phyloP scores from a whole-genome alignment of 1,140 invertebrate genomes.

The Trypoxylus dichotomus region DNA sequence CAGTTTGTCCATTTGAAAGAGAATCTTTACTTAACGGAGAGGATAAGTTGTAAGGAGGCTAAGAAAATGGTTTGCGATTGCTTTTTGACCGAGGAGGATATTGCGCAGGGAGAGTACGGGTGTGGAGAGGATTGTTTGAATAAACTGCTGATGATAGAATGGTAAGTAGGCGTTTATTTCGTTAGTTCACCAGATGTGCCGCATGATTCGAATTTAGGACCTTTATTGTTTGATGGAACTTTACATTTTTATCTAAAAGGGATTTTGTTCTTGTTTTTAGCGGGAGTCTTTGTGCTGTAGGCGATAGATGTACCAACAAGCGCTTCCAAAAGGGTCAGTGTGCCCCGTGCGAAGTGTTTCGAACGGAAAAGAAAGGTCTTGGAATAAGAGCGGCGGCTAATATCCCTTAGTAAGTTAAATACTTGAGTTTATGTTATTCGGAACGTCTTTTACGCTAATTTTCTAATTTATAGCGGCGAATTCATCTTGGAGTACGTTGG shows the following conservation, averaged over 20 bases:
- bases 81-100: constrained; percentile 85
- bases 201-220: too few relatives aligned
- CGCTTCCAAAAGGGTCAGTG: constrained; percentile 89
- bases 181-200: neutral
- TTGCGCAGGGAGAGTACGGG: constrained; percentile 77
- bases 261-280: constrained; percentile 65
- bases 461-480: constrained; percentile 73
- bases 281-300: constrained; percentile 84
- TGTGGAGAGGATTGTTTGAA: constrained; percentile 97
- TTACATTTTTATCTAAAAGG: neutral
- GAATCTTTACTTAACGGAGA: constrained; percentile 82
- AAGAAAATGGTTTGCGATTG: constrained; percentile 96
- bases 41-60: constrained; percentile 82
- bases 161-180: constrained; percentile 62
- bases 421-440: too few relatives aligned
- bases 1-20: constrained; percentile 80
- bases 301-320: constrained; percentile 90
- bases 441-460: too few relatives aligned
- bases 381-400: constrained; percentile 81
- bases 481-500: constrained; percentile 99
- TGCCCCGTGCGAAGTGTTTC: constrained; percentile 83
- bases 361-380: constrained; percentile 92
- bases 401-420: constrained; percentile 65
- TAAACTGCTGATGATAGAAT: constrained; percentile 96
- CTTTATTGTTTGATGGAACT: neutral